These are phyloP conservation scores for Dromaius novaehollandiae DNA, from an alignment of 2,113 vertebrate genomes.

Conservation along the genomic window DNA sequence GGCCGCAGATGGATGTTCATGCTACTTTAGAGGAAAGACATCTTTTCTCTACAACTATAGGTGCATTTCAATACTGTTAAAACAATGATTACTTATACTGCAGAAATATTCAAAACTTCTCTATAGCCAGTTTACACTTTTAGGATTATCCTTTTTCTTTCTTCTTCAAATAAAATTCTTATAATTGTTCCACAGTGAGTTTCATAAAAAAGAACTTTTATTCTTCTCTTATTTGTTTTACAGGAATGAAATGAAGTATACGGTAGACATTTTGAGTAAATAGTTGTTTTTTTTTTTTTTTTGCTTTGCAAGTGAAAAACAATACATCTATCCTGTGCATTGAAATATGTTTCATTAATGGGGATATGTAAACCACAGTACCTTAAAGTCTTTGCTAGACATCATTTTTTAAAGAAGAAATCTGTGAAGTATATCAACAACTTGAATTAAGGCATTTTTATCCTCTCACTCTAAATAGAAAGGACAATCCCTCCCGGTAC, in stretches of 20 bases:
- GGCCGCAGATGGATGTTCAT: neutral
- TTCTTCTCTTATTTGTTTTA: conserved; percentile 3
- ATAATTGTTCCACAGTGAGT: neutral
- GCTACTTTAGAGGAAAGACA: neutral
- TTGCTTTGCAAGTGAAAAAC: conserved; percentile 22
- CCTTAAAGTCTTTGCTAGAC: neutral
- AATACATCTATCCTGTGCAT: neutral
- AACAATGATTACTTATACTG: neutral
- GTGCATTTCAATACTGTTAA: neutral
- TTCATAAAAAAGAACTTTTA: neutral
- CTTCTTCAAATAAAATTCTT: neutral
- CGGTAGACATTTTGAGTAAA: conserved; percentile 13
- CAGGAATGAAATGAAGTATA: neutral
- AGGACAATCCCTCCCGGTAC: neutral
- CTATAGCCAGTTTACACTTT: neutral
- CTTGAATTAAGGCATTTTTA: neutral
- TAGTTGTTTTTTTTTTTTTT: conserved; percentile 6
- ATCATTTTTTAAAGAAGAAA: neutral
- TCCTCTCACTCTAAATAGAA: fast-evolving
- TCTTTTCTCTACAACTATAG: neutral
- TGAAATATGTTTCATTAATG: neutral
- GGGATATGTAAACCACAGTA: neutral
- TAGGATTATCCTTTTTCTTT: neutral
- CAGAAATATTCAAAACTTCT: neutral
- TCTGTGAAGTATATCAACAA: neutral